Evolutionary conservation across 1,140 invertebrate genomes (phyloP).

Genomic region (Ceratosolen fusciceps): DNA sequence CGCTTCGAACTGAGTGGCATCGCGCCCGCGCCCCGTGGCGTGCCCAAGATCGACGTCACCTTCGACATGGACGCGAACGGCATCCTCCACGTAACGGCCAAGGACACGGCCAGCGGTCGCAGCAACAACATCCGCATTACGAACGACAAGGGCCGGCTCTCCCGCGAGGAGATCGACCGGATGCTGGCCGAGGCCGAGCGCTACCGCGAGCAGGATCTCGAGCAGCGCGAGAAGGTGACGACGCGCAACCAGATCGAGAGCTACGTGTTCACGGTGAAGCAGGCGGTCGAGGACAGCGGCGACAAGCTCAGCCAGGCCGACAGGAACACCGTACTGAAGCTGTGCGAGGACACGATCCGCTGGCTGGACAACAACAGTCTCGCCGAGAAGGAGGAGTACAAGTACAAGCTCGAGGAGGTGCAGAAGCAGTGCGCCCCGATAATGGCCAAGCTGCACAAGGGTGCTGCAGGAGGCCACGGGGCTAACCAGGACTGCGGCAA

Average conservation of each 20-base stretch:
- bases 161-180: constrained; percentile 91
- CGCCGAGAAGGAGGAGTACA: constrained; percentile 84
- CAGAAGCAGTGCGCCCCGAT: constrained; percentile 81
- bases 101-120: constrained; percentile 83
- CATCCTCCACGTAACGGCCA: constrained; percentile 85
- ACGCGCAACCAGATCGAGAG: constrained; percentile 80
- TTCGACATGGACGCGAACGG: constrained; percentile 88
- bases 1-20: constrained; percentile 84
- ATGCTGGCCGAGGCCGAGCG: constrained; percentile 89
- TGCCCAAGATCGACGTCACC: constrained; percentile 78
- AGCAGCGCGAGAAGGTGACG: constrained; percentile 74
- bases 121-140: constrained; percentile 87
- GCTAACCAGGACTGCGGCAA: constrained; percentile 56
- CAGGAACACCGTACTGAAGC: constrained; percentile 55
- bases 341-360: constrained; percentile 68
- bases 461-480: constrained; percentile 58
- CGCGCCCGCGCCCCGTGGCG: constrained; percentile 77
- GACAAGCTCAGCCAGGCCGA: constrained; percentile 59
- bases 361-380: constrained; percentile 78
- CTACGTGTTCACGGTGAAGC: constrained; percentile 80
- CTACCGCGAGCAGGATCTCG: constrained; percentile 75
- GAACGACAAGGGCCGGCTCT: constrained; percentile 93
- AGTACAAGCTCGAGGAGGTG: constrained; percentile 80
- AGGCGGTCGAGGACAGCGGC: constrained; percentile 65
- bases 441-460: constrained; percentile 83